Percentiles rank a stretch among this genome's conserved stretches.
phyloP scores from a whole-genome alignment of 2,797 vertebrate species.

The Rachycentron canadum region DNA sequence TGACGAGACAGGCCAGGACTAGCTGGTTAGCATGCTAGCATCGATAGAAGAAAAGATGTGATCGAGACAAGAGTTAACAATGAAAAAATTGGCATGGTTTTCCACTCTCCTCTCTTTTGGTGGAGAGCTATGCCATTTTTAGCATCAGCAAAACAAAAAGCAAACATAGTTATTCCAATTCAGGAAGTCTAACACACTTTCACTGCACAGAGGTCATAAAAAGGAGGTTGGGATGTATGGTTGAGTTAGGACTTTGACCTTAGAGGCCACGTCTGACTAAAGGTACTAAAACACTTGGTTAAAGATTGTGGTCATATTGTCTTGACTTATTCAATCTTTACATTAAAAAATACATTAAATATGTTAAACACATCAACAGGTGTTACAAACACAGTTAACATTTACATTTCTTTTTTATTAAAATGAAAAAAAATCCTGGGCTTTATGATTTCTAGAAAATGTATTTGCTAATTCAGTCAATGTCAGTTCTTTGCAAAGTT shows the following conservation, averaged over 20 bases:
- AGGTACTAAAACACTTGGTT: neutral
- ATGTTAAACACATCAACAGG: neutral
- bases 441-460: too few relatives aligned
- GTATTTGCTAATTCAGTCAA: too few relatives aligned
- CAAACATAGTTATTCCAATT: neutral
- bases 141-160: too few relatives aligned
- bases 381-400: neutral
- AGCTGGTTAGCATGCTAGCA: neutral
- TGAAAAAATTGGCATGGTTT: too few relatives aligned
- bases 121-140: too few relatives aligned
- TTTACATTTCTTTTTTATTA: neutral
- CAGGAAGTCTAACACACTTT: neutral
- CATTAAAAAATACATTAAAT: neutral
- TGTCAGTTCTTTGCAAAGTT: neutral
- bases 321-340: neutral
- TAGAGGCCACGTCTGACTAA: neutral
- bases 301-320: neutral
- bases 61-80: too few relatives aligned
- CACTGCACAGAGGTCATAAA: neutral
- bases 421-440: too few relatives aligned
- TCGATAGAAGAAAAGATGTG: neutral
- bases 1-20: neutral
- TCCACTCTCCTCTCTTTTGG: too few relatives aligned
- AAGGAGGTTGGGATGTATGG: too few relatives aligned
- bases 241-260: neutral